phyloP scores from a whole-genome alignment of 2,888 invertebrate species.

The Campoletis raptor region DNA sequence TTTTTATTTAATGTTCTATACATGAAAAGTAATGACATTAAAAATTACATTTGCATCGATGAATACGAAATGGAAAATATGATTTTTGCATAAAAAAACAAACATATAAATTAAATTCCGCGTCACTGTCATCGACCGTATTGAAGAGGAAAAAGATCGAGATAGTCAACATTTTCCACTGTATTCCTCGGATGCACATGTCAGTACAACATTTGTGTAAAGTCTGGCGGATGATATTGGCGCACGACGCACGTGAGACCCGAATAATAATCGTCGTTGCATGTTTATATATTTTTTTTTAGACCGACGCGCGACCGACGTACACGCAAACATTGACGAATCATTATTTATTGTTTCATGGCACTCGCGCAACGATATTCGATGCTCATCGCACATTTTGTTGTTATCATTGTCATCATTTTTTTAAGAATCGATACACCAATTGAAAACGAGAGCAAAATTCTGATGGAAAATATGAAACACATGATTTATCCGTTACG shows the following conservation, averaged over 20 bases:
- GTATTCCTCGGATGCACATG: conserved; percentile 51
- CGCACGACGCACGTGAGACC: conserved; percentile 38
- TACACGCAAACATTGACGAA: conserved; percentile 64
- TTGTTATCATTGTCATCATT: conserved; percentile 30
- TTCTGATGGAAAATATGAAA: conserved; percentile 35
- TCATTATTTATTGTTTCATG: conserved; percentile 62
- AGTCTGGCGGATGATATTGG: conserved; percentile 74
- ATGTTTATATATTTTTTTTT: conserved; percentile 53
- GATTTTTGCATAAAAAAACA: conserved; percentile 31
- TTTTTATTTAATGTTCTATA: background rate
- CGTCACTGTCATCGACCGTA: conserved; percentile 22
- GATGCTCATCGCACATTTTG: conserved; percentile 29
- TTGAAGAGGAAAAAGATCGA: conserved; percentile 23
- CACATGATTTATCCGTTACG: conserved; percentile 40
- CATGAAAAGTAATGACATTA: background rate
- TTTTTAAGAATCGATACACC: conserved; percentile 43
- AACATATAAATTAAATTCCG: conserved; percentile 9
- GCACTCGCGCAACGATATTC: conserved; percentile 46
- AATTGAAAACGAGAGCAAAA: conserved; percentile 7
- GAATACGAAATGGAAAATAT: background rate
- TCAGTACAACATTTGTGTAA: conserved; percentile 74
- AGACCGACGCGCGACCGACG: conserved; percentile 59
- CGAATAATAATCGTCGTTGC: conserved; percentile 70
- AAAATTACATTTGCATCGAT: background rate
- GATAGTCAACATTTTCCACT: conserved; percentile 27